A percentile compares a stretch with the other conserved stretches of the same genome.
Evolutionary conservation across 2,888 invertebrate genomes (phyloP).

Genomic region (Erebia epiphron): DNA sequence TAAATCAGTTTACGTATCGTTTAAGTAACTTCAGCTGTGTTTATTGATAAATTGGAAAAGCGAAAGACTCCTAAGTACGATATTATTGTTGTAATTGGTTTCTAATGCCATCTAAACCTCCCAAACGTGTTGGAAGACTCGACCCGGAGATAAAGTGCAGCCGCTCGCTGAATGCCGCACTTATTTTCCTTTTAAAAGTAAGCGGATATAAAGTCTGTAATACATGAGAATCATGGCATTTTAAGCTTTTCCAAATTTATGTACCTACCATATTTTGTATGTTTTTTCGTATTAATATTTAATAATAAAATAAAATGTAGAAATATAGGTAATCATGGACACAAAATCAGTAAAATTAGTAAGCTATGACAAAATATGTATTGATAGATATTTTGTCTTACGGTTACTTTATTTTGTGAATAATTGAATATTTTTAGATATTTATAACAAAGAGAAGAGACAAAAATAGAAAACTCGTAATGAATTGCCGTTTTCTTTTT

Average conservation of each 20-base stretch:
- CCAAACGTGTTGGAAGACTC: slow-evolving; percentile 81
- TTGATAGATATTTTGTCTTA: too few species aligned
- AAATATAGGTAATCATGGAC: too few species aligned
- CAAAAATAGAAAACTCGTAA: too few species aligned
- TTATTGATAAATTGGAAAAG: slow-evolving; percentile 41
- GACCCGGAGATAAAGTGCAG: slow-evolving; percentile 78
- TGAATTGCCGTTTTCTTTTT: too few species aligned
- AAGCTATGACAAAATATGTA: too few species aligned
- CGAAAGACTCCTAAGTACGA: slow-evolving; percentile 41
- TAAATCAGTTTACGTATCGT: not conserved
- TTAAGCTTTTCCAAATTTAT: not conserved
- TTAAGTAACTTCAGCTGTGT: slow-evolving; percentile 28
- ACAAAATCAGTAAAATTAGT: too few species aligned
- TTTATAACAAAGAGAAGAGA: too few species aligned
- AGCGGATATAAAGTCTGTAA: slow-evolving; percentile 30
- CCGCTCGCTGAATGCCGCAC: slow-evolving; percentile 48
- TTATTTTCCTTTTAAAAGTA: slow-evolving; percentile 49
- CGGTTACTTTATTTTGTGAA: too few species aligned
- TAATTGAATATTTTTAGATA: too few species aligned
- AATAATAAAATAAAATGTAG: not conserved
- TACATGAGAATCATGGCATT: slow-evolving; percentile 26
- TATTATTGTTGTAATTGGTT: slow-evolving; percentile 82
- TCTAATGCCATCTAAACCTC: slow-evolving; percentile 82
- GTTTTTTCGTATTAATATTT: too few species aligned
- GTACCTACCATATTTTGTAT: too few species aligned